Percentiles rank a stretch among this genome's conserved stretches.
Evolutionary conservation across 1,140 invertebrate species (phyloP).

Genomic region (Araneus ventricosus): DNA sequence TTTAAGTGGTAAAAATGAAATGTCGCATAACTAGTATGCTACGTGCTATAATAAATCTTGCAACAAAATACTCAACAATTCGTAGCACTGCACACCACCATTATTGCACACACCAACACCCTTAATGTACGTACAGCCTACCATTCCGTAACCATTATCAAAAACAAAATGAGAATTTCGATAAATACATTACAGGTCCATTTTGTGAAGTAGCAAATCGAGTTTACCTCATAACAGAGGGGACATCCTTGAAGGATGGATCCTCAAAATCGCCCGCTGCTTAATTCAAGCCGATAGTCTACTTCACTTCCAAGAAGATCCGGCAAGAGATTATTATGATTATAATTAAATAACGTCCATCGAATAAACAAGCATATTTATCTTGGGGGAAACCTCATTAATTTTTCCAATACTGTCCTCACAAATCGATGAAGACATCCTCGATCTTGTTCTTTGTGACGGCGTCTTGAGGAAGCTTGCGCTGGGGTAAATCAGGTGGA

Average conservation of each 20-base stretch:
- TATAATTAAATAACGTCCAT: slow-evolving; percentile 6
- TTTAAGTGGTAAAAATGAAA: no score
- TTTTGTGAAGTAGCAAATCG: background rate
- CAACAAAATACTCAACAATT: no score
- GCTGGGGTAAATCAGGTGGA: background rate
- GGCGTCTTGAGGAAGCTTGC: background rate
- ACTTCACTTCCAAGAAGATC: background rate
- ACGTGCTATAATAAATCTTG: no score
- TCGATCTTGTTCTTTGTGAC: background rate
- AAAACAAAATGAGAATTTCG: no score
- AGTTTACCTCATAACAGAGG: background rate
- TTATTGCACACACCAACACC: no score
- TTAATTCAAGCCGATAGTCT: background rate
- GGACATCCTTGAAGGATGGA: background rate
- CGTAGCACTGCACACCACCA: no score
- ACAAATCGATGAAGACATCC: background rate
- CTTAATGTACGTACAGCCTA: no score
- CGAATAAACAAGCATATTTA: slow-evolving; percentile 10
- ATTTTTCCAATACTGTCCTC: background rate
- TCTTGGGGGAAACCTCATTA: slow-evolving; percentile 1
- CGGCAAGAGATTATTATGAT: background rate
- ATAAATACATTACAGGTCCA: no score
- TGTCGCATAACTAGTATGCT: no score
- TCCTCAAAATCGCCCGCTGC: background rate
- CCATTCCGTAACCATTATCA: no score